phyloP scores from a whole-genome alignment of 2,113 vertebrate species.

The Herpetotheres cachinnans region DNA sequence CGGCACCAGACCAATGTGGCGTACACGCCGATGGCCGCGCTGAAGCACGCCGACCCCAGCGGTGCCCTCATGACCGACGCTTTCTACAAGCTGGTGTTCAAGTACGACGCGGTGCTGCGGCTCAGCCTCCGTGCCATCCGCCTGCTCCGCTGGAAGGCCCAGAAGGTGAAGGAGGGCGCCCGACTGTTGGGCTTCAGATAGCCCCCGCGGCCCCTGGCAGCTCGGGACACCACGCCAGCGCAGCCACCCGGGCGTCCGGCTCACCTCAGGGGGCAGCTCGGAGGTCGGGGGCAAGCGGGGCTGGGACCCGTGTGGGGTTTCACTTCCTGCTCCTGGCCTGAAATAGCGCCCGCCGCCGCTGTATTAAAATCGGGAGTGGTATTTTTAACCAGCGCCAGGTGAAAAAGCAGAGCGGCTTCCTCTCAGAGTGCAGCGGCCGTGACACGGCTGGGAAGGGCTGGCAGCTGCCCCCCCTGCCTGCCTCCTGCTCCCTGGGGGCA shows the following conservation, averaged over 20 bases:
- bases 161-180: slow-evolving; percentile 1
- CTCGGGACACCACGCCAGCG: rapidly evolving
- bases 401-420: slow-evolving; percentile 24
- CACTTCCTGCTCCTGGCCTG: slow-evolving; percentile 24
- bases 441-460: slow-evolving; percentile 26
- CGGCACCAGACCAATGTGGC: slow-evolving; percentile 46
- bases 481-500: not conserved
- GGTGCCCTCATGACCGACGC: slow-evolving; percentile 16
- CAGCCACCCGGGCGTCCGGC: not conserved
- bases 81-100: slow-evolving; percentile 49
- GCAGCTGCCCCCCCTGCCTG: not conserved
- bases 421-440: not conserved
- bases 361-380: slow-evolving; percentile 46
- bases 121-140: slow-evolving; percentile 47
- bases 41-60: slow-evolving; percentile 56
- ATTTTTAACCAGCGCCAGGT: slow-evolving; percentile 19
- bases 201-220: not conserved
- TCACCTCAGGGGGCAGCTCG: not conserved
- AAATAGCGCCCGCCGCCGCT: not conserved
- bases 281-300: not conserved
- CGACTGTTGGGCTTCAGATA: slow-evolving; percentile 43
- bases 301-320: not conserved
- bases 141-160: slow-evolving; percentile 47
- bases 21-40: slow-evolving; percentile 33
- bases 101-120: slow-evolving; percentile 30